Conservation (phyloP, 2,888 invertebrate genomes). For the Prenolepis imparis region DNA sequence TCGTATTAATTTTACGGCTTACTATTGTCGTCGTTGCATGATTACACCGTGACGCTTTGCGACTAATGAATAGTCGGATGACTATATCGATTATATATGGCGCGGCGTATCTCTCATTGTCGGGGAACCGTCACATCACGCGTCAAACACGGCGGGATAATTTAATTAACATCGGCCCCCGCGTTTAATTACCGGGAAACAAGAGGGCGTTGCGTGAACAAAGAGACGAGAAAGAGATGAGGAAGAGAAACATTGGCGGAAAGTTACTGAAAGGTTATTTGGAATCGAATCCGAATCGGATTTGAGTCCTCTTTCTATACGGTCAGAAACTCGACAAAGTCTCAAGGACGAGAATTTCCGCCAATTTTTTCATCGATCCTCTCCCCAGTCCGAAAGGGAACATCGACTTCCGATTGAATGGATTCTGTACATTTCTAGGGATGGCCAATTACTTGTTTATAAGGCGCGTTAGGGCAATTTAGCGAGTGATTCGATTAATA, state of each 20-base stretch:
- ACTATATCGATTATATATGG: slow-evolving; percentile 36
- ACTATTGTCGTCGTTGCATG: neutral
- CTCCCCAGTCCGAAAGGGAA: neutral
- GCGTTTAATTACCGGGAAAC: slow-evolving; percentile 45
- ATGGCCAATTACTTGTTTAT: slow-evolving; percentile 20
- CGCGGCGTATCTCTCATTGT: slow-evolving; percentile 36
- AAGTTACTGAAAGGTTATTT: slow-evolving; percentile 31
- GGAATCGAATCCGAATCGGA: neutral
- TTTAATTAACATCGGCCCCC: slow-evolving; percentile 63
- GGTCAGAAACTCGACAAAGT: slow-evolving; percentile 22
- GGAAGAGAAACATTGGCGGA: neutral
- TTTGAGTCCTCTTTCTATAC: neutral
- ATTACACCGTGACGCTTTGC: neutral
- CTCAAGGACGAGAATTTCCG: slow-evolving; percentile 21
- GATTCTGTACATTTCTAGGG: neutral
- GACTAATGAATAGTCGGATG: slow-evolving; percentile 25
- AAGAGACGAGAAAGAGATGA: neutral
- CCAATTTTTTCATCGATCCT: slow-evolving; percentile 29
- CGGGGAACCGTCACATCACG: slow-evolving; percentile 26
- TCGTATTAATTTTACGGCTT: neutral
- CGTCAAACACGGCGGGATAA: slow-evolving; percentile 49
- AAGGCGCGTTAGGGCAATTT: neutral
- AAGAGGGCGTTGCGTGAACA: neutral
- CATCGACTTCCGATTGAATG: neutral
- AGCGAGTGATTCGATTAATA: neutral